These are phyloP conservation scores for Acanthosepion pharaonis DNA, from an alignment of 2,888 invertebrate species.

Conservation along the genomic window DNA sequence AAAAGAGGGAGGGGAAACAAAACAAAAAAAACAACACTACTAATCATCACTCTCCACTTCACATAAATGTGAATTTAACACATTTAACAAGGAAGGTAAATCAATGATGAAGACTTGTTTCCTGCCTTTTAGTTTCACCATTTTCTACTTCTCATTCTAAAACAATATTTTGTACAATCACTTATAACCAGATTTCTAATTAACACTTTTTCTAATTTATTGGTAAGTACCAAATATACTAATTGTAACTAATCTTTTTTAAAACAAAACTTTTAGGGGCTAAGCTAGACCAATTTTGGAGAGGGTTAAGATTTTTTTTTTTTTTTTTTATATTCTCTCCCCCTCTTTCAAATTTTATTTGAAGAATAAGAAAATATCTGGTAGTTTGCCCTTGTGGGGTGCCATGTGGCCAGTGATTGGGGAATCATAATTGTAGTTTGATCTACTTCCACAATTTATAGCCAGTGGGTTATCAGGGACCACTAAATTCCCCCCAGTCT, in stretches of 20 bases:
- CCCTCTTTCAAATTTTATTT: too few relatives aligned
- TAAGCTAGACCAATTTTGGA: neutral
- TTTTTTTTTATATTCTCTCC: neutral
- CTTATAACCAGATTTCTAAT: neutral
- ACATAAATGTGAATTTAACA: neutral
- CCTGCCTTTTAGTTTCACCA: neutral
- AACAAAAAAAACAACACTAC: neutral
- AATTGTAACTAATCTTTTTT: neutral
- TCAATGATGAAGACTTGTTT: neutral
- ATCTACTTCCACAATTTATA: neutral
- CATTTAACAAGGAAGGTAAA: neutral
- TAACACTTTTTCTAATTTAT: neutral
- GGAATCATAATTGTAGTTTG: neutral
- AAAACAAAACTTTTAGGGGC: too few relatives aligned
- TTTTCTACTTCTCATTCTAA: neutral
- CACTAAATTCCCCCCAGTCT: neutral
- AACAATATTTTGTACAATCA: conserved; percentile 24
- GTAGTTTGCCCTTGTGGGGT: neutral
- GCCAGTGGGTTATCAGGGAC: neutral
- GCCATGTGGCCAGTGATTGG: neutral
- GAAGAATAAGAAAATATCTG: neutral
- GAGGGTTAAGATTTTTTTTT: neutral
- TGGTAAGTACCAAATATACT: too few relatives aligned
- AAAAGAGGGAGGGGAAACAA: neutral
- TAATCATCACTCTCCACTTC: neutral